Conservation (phyloP, 2,888 invertebrate species). For the Agonopterix arenella region DNA sequence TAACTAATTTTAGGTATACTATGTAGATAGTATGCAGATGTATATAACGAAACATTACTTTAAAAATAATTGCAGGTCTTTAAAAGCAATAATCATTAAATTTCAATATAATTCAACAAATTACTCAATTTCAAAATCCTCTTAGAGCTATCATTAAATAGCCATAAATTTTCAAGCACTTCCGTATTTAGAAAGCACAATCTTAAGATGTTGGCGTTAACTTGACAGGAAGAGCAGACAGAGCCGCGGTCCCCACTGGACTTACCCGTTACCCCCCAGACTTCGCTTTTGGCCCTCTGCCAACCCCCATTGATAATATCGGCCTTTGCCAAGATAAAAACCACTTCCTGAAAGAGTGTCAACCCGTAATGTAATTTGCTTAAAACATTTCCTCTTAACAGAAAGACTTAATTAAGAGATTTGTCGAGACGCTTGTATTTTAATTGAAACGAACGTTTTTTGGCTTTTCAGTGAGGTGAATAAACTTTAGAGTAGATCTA, state of each 20-base stretch:
- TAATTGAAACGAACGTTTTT: too few relatives aligned
- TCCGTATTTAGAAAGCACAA: slow-evolving; percentile 7
- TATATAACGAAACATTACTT: too few relatives aligned
- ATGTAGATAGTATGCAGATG: too few relatives aligned
- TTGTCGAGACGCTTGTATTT: too few relatives aligned
- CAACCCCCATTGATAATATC: slow-evolving; percentile 54
- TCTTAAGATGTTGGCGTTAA: slow-evolving; percentile 21
- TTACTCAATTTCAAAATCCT: too few relatives aligned
- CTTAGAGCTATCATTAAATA: not conserved
- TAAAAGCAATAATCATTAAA: too few relatives aligned
- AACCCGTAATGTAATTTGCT: slow-evolving; percentile 11
- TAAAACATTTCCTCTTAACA: slow-evolving; percentile 1
- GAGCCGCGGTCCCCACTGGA: slow-evolving; percentile 15
- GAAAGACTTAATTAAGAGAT: not conserved
- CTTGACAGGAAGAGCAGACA: slow-evolving; percentile 24
- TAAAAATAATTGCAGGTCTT: too few relatives aligned
- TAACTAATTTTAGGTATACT: too few relatives aligned
- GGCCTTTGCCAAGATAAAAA: slow-evolving; percentile 48
- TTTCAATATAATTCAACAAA: too few relatives aligned
- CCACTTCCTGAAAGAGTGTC: slow-evolving; percentile 29
- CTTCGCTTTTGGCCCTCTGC: slow-evolving; percentile 45
- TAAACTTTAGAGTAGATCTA: not conserved
- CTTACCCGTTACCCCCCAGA: slow-evolving; percentile 25
- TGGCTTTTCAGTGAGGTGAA: not conserved
- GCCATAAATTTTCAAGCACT: slow-evolving; percentile 3